These are phyloP conservation scores for Isurus oxyrinchus DNA, from an alignment of 2,113 vertebrate genomes.

Conservation along the genomic window DNA sequence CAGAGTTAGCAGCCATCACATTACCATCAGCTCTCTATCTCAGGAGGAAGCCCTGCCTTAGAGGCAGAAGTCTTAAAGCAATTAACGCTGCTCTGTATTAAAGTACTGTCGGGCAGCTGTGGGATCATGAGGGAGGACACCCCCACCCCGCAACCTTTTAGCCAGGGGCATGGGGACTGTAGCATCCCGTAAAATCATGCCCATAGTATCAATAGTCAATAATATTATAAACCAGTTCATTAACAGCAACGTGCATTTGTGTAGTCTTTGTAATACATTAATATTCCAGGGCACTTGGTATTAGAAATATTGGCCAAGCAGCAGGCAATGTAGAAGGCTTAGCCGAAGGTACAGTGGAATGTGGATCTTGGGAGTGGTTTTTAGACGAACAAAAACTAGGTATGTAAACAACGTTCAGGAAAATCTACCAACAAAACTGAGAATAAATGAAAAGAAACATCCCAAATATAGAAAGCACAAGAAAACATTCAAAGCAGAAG, in stretches of 20 bases:
- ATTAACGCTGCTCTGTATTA: too few relatives aligned
- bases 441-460: not conserved
- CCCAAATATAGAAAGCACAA: not conserved
- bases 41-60: too few relatives aligned
- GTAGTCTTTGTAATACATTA: not conserved
- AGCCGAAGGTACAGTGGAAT: not conserved
- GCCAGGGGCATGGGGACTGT: too few relatives aligned
- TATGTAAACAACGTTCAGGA: not conserved
- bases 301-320: not conserved
- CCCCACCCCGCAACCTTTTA: too few relatives aligned
- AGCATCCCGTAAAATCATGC: too few relatives aligned
- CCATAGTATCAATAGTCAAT: too few relatives aligned
- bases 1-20: too few relatives aligned
- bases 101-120: too few relatives aligned
- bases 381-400: not conserved
- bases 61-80: too few relatives aligned
- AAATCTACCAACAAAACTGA: not conserved
- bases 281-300: not conserved
- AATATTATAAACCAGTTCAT: not conserved
- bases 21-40: too few relatives aligned
- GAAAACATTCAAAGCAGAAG: not conserved
- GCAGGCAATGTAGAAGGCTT: not conserved
- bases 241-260: not conserved
- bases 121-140: too few relatives aligned
- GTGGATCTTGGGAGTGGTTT: too few relatives aligned